Evolutionary conservation across 1,140 invertebrate genomes (phyloP).

Genomic region (Drosophila ficusphila): DNA sequence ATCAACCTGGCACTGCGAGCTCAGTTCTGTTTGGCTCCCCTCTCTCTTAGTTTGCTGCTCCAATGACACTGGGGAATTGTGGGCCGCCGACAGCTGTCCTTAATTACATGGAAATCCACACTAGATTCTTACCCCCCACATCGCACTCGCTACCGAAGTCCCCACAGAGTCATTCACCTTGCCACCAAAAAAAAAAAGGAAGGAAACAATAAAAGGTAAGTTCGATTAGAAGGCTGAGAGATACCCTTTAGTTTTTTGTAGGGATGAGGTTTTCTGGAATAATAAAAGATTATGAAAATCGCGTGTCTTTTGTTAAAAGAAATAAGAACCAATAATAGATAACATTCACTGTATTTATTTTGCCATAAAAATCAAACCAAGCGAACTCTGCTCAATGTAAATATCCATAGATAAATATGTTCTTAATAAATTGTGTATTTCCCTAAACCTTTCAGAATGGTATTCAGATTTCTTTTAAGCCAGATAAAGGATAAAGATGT

Average conservation of each 20-base stretch:
- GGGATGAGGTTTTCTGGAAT: background rate
- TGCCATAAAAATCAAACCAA: no score
- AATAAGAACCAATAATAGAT: no score
- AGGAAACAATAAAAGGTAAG: constrained; percentile 2
- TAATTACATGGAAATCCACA: constrained; percentile 73
- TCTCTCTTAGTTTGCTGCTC: background rate
- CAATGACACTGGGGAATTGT: constrained; percentile 52
- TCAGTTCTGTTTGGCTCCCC: background rate
- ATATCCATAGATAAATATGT: no score
- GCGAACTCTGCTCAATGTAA: no score
- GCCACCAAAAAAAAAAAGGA: constrained; percentile 28
- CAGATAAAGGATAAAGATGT: no score
- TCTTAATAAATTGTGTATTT: no score
- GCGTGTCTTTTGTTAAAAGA: background rate
- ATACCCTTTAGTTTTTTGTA: background rate
- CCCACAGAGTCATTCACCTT: constrained; percentile 70
- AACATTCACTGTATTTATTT: no score
- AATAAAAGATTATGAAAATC: background rate
- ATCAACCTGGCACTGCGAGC: constrained; percentile 52
- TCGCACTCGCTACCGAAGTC: constrained; percentile 12
- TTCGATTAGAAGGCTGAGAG: background rate
- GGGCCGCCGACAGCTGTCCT: constrained; percentile 63
- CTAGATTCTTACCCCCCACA: constrained; percentile 23
- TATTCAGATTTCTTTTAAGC: no score
- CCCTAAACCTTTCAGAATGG: no score